phyloP scores from a whole-genome alignment of 2,113 vertebrate species.

The Bettongia penicillata region DNA sequence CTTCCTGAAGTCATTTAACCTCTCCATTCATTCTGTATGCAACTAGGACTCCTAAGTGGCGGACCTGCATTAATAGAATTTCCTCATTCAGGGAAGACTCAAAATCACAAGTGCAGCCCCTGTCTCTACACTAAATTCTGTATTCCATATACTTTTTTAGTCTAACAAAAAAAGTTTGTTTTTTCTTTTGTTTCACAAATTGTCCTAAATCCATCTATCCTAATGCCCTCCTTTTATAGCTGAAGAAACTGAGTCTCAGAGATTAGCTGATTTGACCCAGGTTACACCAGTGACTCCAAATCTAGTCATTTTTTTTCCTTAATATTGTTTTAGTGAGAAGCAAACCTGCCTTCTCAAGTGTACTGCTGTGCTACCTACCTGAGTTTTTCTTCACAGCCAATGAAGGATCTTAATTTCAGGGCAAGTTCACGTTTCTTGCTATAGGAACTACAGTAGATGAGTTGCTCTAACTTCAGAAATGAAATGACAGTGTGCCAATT shows the following conservation, averaged over 20 bases:
- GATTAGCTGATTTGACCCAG: background rate
- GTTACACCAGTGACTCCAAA: background rate
- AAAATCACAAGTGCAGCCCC: background rate
- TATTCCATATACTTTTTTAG: background rate
- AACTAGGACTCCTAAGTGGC: background rate
- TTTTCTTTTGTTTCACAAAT: background rate
- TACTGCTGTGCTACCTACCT: background rate
- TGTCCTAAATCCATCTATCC: background rate
- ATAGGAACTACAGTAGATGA: slow-evolving; percentile 18
- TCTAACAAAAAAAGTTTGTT: background rate
- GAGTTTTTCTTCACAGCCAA: background rate
- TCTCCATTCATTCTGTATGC: background rate
- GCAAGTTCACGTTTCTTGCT: background rate
- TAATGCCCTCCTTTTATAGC: background rate
- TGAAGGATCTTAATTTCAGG: slow-evolving; percentile 23
- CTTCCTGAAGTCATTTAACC: background rate
- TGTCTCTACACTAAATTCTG: background rate
- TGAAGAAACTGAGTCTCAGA: background rate
- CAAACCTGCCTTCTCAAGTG: background rate
- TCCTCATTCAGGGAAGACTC: background rate
- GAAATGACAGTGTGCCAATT: slow-evolving; percentile 67
- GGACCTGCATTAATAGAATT: background rate
- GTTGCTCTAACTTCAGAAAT: slow-evolving; percentile 46
- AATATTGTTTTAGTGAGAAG: slow-evolving; percentile 17
- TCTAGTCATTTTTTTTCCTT: background rate